Evolutionary conservation across 2,113 vertebrate genomes (phyloP).

Genomic region (Gambusia affinis): DNA sequence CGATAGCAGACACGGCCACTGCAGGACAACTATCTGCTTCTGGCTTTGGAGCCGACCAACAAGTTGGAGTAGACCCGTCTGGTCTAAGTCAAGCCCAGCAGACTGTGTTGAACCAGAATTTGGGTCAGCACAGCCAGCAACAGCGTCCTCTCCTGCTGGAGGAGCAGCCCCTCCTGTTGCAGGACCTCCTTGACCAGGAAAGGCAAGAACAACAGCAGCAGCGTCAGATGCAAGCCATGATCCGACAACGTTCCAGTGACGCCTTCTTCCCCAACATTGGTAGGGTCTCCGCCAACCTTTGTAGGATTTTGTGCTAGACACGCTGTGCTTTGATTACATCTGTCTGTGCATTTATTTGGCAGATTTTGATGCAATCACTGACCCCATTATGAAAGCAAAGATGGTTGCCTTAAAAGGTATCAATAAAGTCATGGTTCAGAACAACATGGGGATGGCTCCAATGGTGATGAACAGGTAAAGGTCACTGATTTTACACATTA

Average conservation of each 20-base stretch:
- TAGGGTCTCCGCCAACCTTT: constrained; percentile 77
- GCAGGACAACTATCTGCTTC: constrained; percentile 71
- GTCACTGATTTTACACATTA: neutral
- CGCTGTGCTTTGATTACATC: neutral
- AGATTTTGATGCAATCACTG: constrained; percentile 98
- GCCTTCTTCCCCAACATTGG: constrained; percentile 96
- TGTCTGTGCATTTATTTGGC: constrained; percentile 48
- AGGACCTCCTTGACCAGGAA: constrained; percentile 97
- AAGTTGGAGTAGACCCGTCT: constrained; percentile 64
- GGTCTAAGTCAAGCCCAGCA: constrained; percentile 79
- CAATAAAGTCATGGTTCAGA: constrained; percentile 99
- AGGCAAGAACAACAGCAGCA: constrained; percentile 98
- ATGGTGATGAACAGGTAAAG: constrained; percentile 94
- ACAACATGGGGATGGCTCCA: constrained; percentile 91
- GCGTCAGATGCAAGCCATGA: constrained; percentile 99
- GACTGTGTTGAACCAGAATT: constrained; percentile 76
- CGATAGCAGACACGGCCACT: constrained; percentile 80
- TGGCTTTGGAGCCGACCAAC: constrained; percentile 70
- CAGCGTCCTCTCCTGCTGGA: constrained; percentile 90
- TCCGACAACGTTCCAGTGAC: constrained; percentile 91
- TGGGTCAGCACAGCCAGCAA: constrained; percentile 82
- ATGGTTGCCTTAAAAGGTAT: constrained; percentile 99
- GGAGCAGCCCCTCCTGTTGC: constrained; percentile 93
- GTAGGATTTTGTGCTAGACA: neutral
- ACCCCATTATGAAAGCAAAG: constrained; percentile 99